Percentiles rank a stretch among this genome's conserved stretches.
Evolutionary conservation across 2,888 invertebrate genomes (phyloP).

Genomic region (Drosophila meridionalis): DNA sequence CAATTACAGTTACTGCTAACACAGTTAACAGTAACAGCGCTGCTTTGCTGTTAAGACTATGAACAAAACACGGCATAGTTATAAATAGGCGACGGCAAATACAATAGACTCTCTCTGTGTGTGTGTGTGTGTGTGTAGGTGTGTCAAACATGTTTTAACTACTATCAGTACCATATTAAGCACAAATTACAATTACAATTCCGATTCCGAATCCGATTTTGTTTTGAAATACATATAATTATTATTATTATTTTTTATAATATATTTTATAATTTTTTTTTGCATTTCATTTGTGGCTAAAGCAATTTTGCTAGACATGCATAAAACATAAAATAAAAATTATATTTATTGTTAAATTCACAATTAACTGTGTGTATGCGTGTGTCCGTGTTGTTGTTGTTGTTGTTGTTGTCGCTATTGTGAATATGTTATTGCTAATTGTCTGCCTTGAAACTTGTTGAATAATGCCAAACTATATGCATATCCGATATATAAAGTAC

Average conservation of each 20-base stretch:
- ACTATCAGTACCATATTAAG: slow-evolving; percentile 53
- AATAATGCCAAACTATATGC: slow-evolving; percentile 24
- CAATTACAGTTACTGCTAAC: slow-evolving; percentile 20
- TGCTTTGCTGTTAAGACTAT: slow-evolving; percentile 42
- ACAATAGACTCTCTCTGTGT: slow-evolving; percentile 12
- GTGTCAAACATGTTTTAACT: slow-evolving; percentile 30
- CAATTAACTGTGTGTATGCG: slow-evolving; percentile 15
- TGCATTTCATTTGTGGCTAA: slow-evolving; percentile 12
- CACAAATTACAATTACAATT: slow-evolving; percentile 32
- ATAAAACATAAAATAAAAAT: slow-evolving; percentile 4
- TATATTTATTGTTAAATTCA: slow-evolving; percentile 52
- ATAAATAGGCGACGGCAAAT: slow-evolving; percentile 23
- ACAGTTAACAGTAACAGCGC: slow-evolving; percentile 8
- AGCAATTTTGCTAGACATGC: slow-evolving; percentile 21
- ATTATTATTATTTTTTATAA: neutral
- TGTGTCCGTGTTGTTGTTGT: slow-evolving; percentile 18
- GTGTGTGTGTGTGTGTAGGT: slow-evolving; percentile 17
- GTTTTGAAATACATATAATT: slow-evolving; percentile 1
- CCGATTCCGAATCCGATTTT: neutral
- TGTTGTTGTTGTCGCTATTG: slow-evolving; percentile 22
- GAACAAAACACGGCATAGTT: slow-evolving; percentile 23
- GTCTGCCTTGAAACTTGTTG: slow-evolving; percentile 16
- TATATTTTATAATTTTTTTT: neutral
- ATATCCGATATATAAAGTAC: slow-evolving; percentile 11
- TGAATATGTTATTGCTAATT: slow-evolving; percentile 19